Conservation (phyloP, 1,140 invertebrate genomes). For the Nymphalis io region DNA sequence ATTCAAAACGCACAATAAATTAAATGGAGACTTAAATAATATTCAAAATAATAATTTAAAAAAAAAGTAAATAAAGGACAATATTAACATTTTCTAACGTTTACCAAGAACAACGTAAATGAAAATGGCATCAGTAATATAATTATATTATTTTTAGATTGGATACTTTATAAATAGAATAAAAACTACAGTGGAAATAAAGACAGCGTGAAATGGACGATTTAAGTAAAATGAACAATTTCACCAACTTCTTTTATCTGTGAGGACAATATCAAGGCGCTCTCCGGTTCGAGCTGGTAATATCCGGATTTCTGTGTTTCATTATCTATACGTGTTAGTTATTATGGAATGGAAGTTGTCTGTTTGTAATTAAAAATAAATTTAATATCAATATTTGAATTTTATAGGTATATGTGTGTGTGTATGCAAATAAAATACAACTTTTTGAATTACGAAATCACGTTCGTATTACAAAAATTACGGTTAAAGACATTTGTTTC, state of each 20-base stretch:
- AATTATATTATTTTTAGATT: conserved; percentile 1
- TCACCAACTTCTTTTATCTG: conserved; percentile 46
- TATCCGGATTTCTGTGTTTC: conserved; percentile 53
- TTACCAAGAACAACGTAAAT: neutral
- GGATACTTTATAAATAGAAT: conserved; percentile 12
- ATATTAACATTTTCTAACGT: neutral
- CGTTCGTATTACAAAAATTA: too few relatives aligned
- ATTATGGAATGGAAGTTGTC: conserved; percentile 11
- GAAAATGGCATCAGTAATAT: neutral
- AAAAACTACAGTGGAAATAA: conserved; percentile 32
- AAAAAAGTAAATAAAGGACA: neutral
- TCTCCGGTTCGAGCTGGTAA: conserved; percentile 49
- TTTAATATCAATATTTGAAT: neutral
- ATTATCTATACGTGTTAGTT: conserved; percentile 37
- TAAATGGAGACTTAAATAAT: too few relatives aligned
- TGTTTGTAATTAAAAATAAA: conserved; percentile 22
- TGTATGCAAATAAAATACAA: too few relatives aligned
- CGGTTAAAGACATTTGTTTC: too few relatives aligned
- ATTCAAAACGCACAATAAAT: too few relatives aligned
- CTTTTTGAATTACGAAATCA: too few relatives aligned
- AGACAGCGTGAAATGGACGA: conserved; percentile 31
- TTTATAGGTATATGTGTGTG: neutral
- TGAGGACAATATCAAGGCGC: conserved; percentile 42
- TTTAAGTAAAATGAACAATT: conserved; percentile 44
- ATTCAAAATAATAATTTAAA: too few relatives aligned